phyloP scores from a whole-genome alignment of 2,113 vertebrate species.

The Leucopsar rothschildi region DNA sequence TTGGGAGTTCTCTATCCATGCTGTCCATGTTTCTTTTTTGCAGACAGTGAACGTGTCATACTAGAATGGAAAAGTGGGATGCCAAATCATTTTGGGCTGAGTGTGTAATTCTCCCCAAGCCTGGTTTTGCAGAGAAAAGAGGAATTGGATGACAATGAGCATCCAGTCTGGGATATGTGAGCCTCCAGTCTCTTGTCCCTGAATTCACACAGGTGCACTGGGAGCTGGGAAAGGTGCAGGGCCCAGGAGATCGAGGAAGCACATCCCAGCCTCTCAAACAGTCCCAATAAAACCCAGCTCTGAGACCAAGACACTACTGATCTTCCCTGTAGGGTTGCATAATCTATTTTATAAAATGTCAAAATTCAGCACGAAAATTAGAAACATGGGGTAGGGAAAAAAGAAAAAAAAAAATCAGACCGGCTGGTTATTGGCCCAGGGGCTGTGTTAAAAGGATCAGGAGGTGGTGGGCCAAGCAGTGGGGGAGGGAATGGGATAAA shows the following conservation, averaged over 20 bases:
- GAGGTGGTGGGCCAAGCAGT: constrained; percentile 67
- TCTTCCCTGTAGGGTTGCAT: constrained; percentile 17
- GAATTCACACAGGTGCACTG: background rate
- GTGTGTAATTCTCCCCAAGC: background rate
- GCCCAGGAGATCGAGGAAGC: background rate
- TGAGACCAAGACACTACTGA: constrained; percentile 2
- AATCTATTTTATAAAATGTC: constrained; percentile 61
- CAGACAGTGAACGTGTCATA: background rate
- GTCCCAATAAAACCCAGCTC: background rate
- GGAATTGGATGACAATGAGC: background rate
- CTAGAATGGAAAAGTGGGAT: background rate
- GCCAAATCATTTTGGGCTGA: background rate
- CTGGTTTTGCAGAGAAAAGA: background rate
- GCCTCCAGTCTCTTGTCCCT: background rate
- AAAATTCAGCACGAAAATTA: constrained; percentile 59
- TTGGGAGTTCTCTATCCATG: accelerated
- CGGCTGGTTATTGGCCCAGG: constrained; percentile 61
- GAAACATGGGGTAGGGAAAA: background rate
- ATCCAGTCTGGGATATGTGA: background rate
- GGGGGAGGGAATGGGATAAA: constrained; percentile 69
- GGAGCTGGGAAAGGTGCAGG: background rate
- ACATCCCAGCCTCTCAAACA: background rate
- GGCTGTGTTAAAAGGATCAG: constrained; percentile 90
- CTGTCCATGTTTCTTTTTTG: background rate
- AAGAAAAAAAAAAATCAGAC: background rate